These are phyloP conservation scores for Rotaria sp. DNA, from an alignment of 2,888 invertebrate species.

Conservation along the genomic window DNA sequence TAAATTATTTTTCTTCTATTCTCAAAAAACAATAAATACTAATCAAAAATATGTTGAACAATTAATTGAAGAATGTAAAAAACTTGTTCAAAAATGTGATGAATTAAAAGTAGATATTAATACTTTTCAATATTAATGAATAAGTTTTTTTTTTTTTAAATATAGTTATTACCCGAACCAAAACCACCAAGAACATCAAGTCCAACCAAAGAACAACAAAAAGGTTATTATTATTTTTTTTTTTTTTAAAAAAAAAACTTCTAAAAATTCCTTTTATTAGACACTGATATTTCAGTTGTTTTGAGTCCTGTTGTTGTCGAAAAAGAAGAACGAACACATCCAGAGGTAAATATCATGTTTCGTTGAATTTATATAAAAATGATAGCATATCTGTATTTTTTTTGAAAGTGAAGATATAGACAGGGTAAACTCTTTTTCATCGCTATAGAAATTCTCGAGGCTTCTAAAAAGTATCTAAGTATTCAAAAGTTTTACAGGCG, in stretches of 20 bases:
- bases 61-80: neutral
- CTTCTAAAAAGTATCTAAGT: too few relatives aligned
- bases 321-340: neutral
- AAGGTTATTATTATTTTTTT: neutral
- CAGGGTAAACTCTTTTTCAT: too few relatives aligned
- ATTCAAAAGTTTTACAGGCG: too few relatives aligned
- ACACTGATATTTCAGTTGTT: neutral
- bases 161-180: neutral
- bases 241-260: neutral
- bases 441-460: too few relatives aligned
- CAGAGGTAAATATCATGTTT: neutral
- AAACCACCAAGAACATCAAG: constrained; percentile 25
- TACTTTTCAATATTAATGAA: neutral
- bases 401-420: too few relatives aligned
- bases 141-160: neutral
- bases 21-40: neutral
- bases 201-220: neutral
- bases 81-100: neutral
- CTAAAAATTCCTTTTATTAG: neutral
- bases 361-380: neutral
- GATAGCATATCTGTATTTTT: too few relatives aligned
- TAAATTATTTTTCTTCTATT: neutral
- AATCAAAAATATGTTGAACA: neutral
- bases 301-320: neutral
- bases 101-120: neutral